These are phyloP conservation scores for Caenorhabditis wallacei DNA, from an alignment of 2,888 invertebrate genomes.

Conservation along the genomic window DNA sequence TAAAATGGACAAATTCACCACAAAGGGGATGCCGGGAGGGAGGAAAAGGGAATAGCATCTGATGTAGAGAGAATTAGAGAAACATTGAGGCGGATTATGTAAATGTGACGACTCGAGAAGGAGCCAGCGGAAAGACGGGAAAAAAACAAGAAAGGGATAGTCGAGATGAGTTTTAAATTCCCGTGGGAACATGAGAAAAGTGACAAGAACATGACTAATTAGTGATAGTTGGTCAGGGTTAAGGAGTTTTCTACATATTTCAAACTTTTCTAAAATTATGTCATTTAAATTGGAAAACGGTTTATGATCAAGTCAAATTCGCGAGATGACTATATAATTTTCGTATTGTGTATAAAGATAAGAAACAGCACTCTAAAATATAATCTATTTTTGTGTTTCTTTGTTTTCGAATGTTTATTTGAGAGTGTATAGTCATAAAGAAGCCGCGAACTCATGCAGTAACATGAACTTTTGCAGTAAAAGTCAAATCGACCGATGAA, in stretches of 20 bases:
- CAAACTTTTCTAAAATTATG: too few relatives aligned
- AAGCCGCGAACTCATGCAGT: constrained; percentile 24
- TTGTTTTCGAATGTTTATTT: background rate
- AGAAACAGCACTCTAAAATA: background rate
- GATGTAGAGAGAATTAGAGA: constrained; percentile 26
- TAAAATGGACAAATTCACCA: constrained; percentile 56
- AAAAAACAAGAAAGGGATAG: constrained; percentile 22
- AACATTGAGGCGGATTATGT: constrained; percentile 48
- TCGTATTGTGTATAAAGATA: too few relatives aligned
- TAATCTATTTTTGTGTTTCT: background rate
- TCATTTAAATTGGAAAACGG: too few relatives aligned
- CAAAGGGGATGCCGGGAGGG: constrained; percentile 13
- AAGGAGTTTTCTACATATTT: too few relatives aligned
- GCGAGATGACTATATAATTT: too few relatives aligned
- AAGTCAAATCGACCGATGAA: constrained; percentile 2
- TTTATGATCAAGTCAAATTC: too few relatives aligned
- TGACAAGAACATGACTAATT: constrained; percentile 15
- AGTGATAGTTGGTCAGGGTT: background rate
- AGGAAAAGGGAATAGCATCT: constrained; percentile 19
- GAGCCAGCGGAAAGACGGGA: constrained; percentile 11
- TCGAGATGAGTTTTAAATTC: constrained; percentile 2
- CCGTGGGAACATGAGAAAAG: constrained; percentile 15
- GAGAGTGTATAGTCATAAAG: constrained; percentile 30
- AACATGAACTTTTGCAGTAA: constrained; percentile 51
- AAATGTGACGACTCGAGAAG: constrained; percentile 50